Percentiles rank a stretch among this genome's conserved stretches.
These are phyloP conservation scores for Hippocampus guttulatus DNA, from an alignment of 2,113 vertebrate species.

Conservation along the genomic window DNA sequence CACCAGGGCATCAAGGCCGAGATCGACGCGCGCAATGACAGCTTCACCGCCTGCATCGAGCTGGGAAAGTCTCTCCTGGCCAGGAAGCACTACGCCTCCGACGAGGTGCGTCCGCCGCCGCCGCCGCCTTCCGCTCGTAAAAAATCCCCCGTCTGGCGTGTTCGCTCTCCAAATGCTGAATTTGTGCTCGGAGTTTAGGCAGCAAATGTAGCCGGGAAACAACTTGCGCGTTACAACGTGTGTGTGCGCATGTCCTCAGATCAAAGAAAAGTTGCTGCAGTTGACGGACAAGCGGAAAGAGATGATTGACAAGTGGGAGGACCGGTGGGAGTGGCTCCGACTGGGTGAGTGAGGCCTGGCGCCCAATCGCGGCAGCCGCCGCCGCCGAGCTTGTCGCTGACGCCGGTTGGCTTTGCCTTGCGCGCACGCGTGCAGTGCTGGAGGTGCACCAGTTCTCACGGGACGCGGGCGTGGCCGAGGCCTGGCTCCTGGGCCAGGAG, in stretches of 20 bases:
- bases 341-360: conserved; percentile 81
- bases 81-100: conserved; percentile 93
- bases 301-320: conserved; percentile 97
- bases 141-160: too few relatives aligned
- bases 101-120: conserved; percentile 78
- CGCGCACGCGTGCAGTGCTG: conserved; percentile 44
- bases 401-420: too few relatives aligned
- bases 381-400: neutral
- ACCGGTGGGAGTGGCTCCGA: conserved; percentile 93
- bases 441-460: conserved; percentile 78
- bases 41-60: conserved; percentile 96
- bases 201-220: too few relatives aligned
- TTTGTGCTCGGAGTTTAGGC: too few relatives aligned
- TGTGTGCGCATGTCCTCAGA: conserved; percentile 60
- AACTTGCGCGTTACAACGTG: neutral
- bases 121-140: too few relatives aligned
- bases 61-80: conserved; percentile 94
- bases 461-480: conserved; percentile 93
- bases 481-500: conserved; percentile 95
- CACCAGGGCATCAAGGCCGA: conserved; percentile 99
- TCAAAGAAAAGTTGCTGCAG: conserved; percentile 90
- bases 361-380: neutral
- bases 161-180: too few relatives aligned
- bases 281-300: conserved; percentile 95
- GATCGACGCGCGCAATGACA: conserved; percentile 97